phyloP scores from a whole-genome alignment of 2,113 vertebrate genomes.

The Chiloscyllium plagiosum region DNA sequence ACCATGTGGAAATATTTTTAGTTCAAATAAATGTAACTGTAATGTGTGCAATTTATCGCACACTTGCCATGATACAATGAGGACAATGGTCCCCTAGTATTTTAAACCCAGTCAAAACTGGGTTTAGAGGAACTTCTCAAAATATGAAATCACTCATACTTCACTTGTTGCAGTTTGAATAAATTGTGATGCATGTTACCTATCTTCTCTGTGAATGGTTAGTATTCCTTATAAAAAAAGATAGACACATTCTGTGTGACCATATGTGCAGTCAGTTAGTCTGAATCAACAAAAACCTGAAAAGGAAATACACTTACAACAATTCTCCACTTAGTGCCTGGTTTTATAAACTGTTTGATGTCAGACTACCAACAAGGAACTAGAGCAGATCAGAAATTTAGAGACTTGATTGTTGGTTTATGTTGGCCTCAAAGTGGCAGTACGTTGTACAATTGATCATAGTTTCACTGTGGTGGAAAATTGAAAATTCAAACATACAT shows the following conservation, averaged over 20 bases:
- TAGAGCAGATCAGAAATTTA: neutral
- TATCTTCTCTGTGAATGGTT: neutral
- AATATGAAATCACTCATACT: neutral
- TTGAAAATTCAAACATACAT: too few relatives aligned
- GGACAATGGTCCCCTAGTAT: neutral
- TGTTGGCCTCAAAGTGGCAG: neutral
- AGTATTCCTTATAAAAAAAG: neutral
- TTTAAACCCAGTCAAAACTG: neutral
- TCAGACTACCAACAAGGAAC: neutral
- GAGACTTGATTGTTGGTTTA: too few relatives aligned
- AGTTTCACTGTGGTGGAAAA: too few relatives aligned
- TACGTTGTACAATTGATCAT: neutral
- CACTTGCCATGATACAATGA: neutral
- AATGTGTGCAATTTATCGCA: neutral
- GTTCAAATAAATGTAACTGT: neutral
- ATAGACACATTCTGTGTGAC: neutral
- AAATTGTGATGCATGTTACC: neutral
- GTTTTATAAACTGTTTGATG: neutral
- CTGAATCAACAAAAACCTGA: neutral
- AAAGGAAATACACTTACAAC: neutral
- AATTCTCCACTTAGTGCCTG: neutral
- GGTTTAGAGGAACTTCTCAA: neutral
- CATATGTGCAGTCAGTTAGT: neutral
- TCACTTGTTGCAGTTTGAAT: neutral
- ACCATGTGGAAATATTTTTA: neutral